Conservation (phyloP, 2,797 vertebrate genomes). For the Hapalemur alaotrensis region DNA sequence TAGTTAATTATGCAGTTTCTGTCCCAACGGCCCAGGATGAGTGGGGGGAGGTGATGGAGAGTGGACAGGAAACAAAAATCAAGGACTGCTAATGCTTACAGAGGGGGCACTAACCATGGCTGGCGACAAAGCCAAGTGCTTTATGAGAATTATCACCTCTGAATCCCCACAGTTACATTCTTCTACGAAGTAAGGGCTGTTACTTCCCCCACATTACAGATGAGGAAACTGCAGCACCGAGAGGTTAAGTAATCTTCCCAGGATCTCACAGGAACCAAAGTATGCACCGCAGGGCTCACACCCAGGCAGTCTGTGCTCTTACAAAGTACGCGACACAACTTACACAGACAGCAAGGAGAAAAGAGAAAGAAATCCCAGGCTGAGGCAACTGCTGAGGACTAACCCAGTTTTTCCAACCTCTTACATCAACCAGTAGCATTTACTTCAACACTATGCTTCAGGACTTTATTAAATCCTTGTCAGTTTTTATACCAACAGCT, state of each 20-base stretch:
- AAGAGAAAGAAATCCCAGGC: too few relatives aligned
- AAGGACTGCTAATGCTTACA: background rate
- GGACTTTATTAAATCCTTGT: background rate
- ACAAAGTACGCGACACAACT: rapidly evolving
- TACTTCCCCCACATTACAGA: background rate
- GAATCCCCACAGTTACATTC: background rate
- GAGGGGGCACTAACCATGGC: too few relatives aligned
- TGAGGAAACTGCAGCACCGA: background rate
- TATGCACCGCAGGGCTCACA: background rate
- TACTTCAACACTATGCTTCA: background rate
- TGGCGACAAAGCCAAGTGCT: background rate
- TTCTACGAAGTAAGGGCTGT: background rate
- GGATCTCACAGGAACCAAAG: background rate
- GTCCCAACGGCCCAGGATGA: background rate
- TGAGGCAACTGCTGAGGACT: background rate
- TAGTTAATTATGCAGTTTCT: background rate
- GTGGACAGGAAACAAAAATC: background rate
- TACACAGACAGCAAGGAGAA: background rate
- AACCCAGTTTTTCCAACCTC: background rate
- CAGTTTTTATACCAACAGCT: background rate
- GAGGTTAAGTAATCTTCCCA: background rate
- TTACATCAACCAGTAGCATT: background rate
- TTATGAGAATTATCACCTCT: background rate
- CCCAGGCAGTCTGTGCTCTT: background rate
- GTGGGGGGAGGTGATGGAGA: rapidly evolving